phyloP scores from a whole-genome alignment of 2,797 vertebrate genomes.

The Danio jaintianensis region DNA sequence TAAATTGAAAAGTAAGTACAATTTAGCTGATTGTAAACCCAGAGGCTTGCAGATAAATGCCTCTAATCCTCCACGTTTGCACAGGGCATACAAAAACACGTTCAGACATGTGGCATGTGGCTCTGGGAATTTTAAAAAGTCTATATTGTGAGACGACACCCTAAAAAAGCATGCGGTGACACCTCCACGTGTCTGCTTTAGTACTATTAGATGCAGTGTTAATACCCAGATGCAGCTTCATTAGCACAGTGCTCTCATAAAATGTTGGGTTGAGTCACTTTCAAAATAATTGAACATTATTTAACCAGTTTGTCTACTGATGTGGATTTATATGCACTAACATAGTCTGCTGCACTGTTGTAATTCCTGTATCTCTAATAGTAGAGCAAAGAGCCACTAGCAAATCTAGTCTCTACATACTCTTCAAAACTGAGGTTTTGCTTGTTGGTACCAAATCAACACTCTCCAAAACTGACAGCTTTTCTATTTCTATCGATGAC shows the following conservation, averaged over 20 bases:
- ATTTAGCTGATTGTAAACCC: not conserved
- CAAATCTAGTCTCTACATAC: too few relatives aligned
- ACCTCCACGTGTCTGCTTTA: not conserved
- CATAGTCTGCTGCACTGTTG: not conserved
- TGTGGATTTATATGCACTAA: not conserved
- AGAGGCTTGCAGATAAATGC: not conserved
- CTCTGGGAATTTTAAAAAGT: not conserved
- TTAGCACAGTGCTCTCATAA: not conserved
- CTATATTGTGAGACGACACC: not conserved
- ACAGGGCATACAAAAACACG: not conserved
- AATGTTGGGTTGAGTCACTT: not conserved
- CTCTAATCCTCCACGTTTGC: not conserved
- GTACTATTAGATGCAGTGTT: not conserved
- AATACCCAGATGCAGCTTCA: not conserved
- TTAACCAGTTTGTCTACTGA: not conserved
- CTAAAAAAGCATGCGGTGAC: not conserved
- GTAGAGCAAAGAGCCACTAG: too few relatives aligned
- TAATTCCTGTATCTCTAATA: too few relatives aligned
- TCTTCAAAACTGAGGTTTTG: too few relatives aligned
- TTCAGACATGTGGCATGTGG: conserved; percentile 3
- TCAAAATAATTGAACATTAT: not conserved
- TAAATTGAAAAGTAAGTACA: not conserved
- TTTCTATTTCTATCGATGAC: too few relatives aligned
- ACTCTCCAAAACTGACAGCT: too few relatives aligned
- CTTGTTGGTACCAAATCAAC: too few relatives aligned